Conservation (phyloP, 1,140 invertebrate genomes). For the Leptinotarsa undecemlineata region DNA sequence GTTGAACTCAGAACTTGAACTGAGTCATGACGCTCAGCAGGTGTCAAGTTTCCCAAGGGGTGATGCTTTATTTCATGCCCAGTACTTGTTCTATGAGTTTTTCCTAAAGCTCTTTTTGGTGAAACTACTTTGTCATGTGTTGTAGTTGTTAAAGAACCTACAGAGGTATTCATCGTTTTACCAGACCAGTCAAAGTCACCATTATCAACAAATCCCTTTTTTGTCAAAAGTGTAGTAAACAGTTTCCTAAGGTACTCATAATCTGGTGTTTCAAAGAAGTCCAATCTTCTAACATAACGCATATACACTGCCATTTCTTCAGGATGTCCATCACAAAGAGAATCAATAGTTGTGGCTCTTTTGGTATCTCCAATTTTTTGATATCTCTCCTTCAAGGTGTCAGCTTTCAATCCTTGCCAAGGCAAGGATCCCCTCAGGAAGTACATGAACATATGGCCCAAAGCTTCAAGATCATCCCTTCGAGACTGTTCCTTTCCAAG, state of each 20-base stretch:
- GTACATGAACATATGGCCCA: slow-evolving; percentile 99
- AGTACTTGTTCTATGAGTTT: slow-evolving; percentile 12
- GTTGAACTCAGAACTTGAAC: slow-evolving; percentile 25
- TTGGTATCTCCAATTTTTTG: slow-evolving; percentile 99
- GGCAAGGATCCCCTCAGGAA: slow-evolving; percentile 97
- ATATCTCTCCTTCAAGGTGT: slow-evolving; percentile 98
- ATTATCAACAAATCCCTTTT: slow-evolving; percentile 89
- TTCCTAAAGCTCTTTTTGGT: slow-evolving; percentile 16
- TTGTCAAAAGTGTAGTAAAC: slow-evolving; percentile 92
- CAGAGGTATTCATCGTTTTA: slow-evolving; percentile 64
- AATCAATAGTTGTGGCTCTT: slow-evolving; percentile 94
- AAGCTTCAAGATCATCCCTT: slow-evolving; percentile 96
- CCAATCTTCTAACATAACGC: slow-evolving; percentile 92
- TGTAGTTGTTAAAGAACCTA: slow-evolving; percentile 56
- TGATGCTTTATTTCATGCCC: slow-evolving; percentile 14
- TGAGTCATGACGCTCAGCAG: slow-evolving; percentile 21
- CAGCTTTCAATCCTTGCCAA: slow-evolving; percentile 99
- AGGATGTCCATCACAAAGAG: slow-evolving; percentile 85
- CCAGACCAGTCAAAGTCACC: slow-evolving; percentile 98
- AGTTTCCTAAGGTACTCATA: slow-evolving; percentile 96
- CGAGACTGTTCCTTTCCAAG: slow-evolving; percentile 99
- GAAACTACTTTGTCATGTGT: slow-evolving; percentile 17
- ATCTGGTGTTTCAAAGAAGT: slow-evolving; percentile 99
- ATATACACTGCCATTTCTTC: slow-evolving; percentile 68
- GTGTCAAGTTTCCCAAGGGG: slow-evolving; percentile 16